Evolutionary conservation across 2,888 invertebrate species (phyloP).

Genomic region (Clunio marinus): DNA sequence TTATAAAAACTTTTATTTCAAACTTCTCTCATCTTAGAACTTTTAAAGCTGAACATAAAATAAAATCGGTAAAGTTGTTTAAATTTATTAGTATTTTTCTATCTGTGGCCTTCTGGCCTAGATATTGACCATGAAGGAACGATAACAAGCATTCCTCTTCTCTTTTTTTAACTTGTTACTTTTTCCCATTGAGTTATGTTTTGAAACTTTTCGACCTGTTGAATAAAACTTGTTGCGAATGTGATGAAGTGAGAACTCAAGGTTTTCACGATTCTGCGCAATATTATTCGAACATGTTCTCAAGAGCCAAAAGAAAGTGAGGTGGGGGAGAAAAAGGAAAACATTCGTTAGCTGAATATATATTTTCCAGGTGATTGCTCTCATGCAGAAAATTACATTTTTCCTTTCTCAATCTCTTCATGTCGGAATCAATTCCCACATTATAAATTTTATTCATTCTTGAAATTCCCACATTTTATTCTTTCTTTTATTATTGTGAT

Average conservation of each 20-base stretch:
- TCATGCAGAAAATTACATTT: not conserved
- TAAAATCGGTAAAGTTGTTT: too few relatives aligned
- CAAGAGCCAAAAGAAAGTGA: not conserved
- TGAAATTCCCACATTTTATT: not conserved
- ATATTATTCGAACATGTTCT: not conserved
- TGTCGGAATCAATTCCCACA: not conserved
- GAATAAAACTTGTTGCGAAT: not conserved
- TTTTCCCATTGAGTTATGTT: not conserved
- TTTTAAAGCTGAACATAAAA: too few relatives aligned
- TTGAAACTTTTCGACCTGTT: slow-evolving; percentile 7
- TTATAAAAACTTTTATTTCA: too few relatives aligned
- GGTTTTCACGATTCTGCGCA: not conserved
- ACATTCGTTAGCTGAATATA: not conserved
- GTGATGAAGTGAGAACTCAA: not conserved
- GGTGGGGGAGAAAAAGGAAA: not conserved
- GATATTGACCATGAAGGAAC: slow-evolving; percentile 10
- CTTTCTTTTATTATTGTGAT: not conserved
- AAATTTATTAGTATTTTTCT: too few relatives aligned
- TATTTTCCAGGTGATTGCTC: slow-evolving; percentile 9
- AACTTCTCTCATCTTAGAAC: too few relatives aligned
- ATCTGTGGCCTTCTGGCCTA: not conserved
- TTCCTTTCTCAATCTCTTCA: not conserved
- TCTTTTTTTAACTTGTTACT: not conserved
- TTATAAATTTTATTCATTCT: not conserved
- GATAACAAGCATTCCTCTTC: not conserved